These are phyloP conservation scores for Odontophorus gujanensis DNA, from an alignment of 2,113 vertebrate species.

Conservation along the genomic window DNA sequence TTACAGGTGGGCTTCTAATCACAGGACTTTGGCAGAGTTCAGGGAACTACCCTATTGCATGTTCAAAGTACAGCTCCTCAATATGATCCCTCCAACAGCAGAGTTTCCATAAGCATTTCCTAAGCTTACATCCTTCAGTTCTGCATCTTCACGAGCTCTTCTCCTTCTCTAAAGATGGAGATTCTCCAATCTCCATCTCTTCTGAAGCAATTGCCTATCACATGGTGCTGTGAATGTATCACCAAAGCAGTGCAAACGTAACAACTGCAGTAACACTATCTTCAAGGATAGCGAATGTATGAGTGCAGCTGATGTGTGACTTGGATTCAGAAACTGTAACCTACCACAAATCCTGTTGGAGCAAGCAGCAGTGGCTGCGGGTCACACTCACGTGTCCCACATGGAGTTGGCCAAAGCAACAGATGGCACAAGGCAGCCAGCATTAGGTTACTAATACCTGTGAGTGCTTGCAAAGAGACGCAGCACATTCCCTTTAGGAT, in stretches of 20 bases:
- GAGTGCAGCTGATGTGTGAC: background rate
- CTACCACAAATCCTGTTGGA: background rate
- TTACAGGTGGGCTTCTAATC: background rate
- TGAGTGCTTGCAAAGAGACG: fast-evolving
- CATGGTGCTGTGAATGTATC: fast-evolving
- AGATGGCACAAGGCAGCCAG: background rate
- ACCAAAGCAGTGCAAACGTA: background rate
- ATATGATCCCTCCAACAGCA: background rate
- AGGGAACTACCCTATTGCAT: background rate
- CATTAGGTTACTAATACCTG: fast-evolving
- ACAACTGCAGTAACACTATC: background rate
- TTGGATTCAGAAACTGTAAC: background rate
- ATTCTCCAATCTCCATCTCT: background rate
- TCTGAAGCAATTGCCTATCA: fast-evolving
- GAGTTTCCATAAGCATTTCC: background rate
- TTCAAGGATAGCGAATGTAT: fast-evolving
- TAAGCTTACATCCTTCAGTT: background rate
- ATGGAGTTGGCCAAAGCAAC: fast-evolving
- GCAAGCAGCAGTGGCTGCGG: background rate
- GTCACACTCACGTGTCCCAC: fast-evolving
- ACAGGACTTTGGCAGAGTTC: background rate
- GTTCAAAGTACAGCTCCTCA: background rate
- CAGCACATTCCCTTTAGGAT: background rate
- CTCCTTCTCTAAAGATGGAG: background rate
- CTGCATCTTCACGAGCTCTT: background rate